A percentile compares a stretch with the other conserved stretches of the same genome.
These are phyloP conservation scores for Paracentrotus lividus DNA, from an alignment of 53 echinoderm and acorn worm genomes.

Conservation along the genomic window DNA sequence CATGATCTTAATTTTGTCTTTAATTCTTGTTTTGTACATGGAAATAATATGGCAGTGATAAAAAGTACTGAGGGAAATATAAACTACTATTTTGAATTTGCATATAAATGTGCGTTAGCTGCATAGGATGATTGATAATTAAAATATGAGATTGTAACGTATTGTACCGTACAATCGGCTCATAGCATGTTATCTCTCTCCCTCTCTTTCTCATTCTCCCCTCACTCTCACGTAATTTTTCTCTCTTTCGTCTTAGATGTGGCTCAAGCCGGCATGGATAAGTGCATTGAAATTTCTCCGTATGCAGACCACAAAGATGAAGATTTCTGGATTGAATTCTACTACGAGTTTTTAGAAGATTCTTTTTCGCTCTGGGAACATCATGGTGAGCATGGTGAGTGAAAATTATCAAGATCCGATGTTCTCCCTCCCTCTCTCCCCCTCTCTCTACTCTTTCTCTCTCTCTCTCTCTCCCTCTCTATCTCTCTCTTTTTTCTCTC, in stretches of 20 bases:
- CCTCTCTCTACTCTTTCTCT: neutral
- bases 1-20: too few species aligned
- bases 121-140: too few species aligned
- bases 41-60: too few species aligned
- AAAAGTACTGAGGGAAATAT: too few species aligned
- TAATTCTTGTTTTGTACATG: too few species aligned
- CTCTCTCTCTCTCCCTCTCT: neutral
- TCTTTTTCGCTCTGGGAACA: conserved; percentile 85
- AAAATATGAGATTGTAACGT: too few species aligned
- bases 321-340: conserved; percentile 86
- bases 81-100: too few species aligned
- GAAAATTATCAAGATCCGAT: neutral
- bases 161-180: too few species aligned
- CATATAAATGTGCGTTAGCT: too few species aligned
- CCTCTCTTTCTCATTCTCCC: neutral
- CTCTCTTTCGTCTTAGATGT: conserved; percentile 69
- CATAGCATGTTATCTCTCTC: too few species aligned
- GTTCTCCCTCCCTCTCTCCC: neutral
- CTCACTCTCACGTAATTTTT: neutral
- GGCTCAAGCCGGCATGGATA: conserved; percentile 80
- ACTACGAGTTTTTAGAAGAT: conserved; percentile 88
- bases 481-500: neutral
- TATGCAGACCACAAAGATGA: conserved; percentile 68
- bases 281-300: conserved; percentile 74
- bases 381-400: conserved; percentile 8